Base-by-base conservation (phyloP, 1,140 invertebrate genomes). In the Octopus sinensis region DNA sequence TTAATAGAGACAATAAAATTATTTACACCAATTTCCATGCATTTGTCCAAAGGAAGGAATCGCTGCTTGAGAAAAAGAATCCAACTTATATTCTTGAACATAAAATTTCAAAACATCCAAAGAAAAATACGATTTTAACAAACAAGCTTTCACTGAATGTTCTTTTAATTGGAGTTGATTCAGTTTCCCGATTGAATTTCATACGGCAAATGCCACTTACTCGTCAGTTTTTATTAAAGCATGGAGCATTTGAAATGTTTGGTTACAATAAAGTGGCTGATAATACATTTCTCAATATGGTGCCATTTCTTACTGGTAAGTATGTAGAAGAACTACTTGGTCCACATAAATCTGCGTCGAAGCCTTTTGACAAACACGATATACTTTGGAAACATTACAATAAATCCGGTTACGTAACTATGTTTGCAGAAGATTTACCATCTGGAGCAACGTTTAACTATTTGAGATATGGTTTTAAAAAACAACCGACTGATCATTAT, bases 121-220 rank as follows among this genome's bases (percentile, higher is more conserved):
- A 2, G 1, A 77, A 51, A 77, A 17, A n/a, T 4, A 17, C 43
- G 2, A 53, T 9, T 51, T 13, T 17, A 17, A 10, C 77, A 43
- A 12, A 9, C 76, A 77, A 77, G 12, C 12, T 13, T 10, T 10
- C 43, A 43, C 51, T 85, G 30, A 86, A 83, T 78, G 91, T 97
- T 0, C 91, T 96, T 54, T 90, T 96, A 1, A 87, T 96, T 30
- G 96, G 96, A 1, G 91, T 96, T 23, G 96, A 96, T 87, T 94
- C 95, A 4, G 92, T 96, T 4, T 96, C 95, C 0, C 92, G 95
- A 77, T 91, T 96, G 78, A 96, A 96, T 89, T 94, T 96, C 80
- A 92, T 94, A 76, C 92, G 95, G 54, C 94, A 94, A 81, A 94
- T 96, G 94, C 94, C 94, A 0, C 92, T 92, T 84, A 95, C 95